Base-by-base conservation (phyloP, 2,888 invertebrate genomes). In the Orgyia antiqua region DNA sequence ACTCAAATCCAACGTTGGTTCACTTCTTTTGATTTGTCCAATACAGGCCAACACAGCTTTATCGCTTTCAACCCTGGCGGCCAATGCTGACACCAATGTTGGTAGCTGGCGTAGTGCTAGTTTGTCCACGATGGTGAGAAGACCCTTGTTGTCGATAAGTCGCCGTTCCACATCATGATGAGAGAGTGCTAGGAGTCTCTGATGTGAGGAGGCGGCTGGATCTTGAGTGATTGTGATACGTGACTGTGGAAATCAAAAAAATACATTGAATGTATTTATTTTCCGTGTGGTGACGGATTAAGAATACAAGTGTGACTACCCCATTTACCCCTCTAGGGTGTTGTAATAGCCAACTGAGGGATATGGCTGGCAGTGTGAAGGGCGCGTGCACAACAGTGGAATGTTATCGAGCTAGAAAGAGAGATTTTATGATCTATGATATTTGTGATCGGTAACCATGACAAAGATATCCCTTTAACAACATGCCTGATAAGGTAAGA, bases 81-180 rank as follows among this genome's bases (percentile, higher is more conserved):
- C 91, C 21, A 97, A 84, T 45, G 90, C 88, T 23, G 90, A 87
- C 21, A 91, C 88, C 38, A 96, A 84, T 1, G 89, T 88, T 10
- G 88, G 82, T 31, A 97, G 87, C 69, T 94, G 93, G 57, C 94
- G 91, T 51, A 96, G 70, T 2, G 92, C 92, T 15, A 93, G 93
- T 66, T 94, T 94, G 62, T 94, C 94, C 50, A 96, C 86, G 36
- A 94, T 92, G 25, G 96, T 96, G 40, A 96, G 86, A 19, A 97
- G 82, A 0, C 95, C 93, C 76, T 96, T 96, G 80, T 97, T 97
- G 79, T 96, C 96, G 58, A 97, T 96, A 31, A 97, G 88, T 1
- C 97, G 86, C 49, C 95, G 92, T 69, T 97, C 96, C 28, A 97
- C 95, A 66, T 97, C 96, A 5, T 91, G 89, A 59, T 94, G 93